Conservation (phyloP, 1,140 invertebrate species). For the Helicoverpa armigera region DNA sequence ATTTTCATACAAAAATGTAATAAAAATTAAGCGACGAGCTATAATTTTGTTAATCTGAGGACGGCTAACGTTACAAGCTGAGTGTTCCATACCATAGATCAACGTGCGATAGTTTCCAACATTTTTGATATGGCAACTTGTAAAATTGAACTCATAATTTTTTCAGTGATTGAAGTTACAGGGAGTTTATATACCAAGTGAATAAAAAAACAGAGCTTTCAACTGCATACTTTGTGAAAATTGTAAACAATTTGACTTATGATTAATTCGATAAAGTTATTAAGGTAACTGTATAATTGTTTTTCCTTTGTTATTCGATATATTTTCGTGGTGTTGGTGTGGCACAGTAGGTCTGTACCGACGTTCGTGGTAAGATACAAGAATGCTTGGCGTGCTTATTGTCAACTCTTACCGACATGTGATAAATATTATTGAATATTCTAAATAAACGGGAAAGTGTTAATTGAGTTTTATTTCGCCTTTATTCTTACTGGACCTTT, state of each 20-base stretch:
- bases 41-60: constrained; percentile 11
- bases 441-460: constrained; percentile 82
- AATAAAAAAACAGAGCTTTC: constrained; percentile 28
- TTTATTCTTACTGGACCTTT: not conserved
- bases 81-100: constrained; percentile 3
- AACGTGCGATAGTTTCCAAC: constrained; percentile 28
- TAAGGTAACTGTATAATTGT: not conserved
- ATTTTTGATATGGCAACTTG: constrained; percentile 31
- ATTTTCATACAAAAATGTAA: not conserved
- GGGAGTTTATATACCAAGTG: constrained; percentile 21
- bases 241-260: constrained; percentile 28
- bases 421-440: constrained; percentile 80
- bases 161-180: constrained; percentile 26
- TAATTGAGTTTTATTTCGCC: constrained; percentile 67
- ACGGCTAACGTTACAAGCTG: constrained; percentile 8
- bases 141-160: constrained; percentile 10
- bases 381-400: constrained; percentile 78
- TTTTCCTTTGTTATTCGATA: constrained; percentile 18
- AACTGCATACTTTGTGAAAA: constrained; percentile 22
- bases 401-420: constrained; percentile 81
- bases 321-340: constrained; percentile 49
- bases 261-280: not conserved
- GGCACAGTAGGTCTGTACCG: constrained; percentile 48
- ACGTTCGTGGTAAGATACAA: constrained; percentile 60
- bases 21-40: not conserved